Evolutionary conservation across 2,113 vertebrate species (phyloP).

Genomic region (Xiphias gladius): DNA sequence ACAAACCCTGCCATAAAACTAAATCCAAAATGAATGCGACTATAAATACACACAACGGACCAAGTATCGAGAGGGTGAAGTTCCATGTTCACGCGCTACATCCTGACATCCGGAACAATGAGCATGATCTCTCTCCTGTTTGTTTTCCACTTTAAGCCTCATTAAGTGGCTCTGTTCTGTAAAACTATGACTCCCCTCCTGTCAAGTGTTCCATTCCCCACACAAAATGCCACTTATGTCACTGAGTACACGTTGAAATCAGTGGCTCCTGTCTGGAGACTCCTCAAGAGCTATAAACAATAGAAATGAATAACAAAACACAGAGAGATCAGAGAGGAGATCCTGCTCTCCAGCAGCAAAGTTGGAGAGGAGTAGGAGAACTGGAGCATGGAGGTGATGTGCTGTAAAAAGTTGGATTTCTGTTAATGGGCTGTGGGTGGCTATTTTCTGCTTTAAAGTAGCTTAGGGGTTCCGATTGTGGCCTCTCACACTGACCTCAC

Average conservation of each 20-base stretch:
- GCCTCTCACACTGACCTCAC: constrained; percentile 63
- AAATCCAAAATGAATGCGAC: constrained; percentile 47
- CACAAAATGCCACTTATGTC: constrained; percentile 49
- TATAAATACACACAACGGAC: constrained; percentile 64
- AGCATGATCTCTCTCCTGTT: constrained; percentile 43
- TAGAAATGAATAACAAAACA: constrained; percentile 55
- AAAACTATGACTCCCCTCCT: constrained; percentile 38
- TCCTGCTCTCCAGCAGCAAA: constrained; percentile 16
- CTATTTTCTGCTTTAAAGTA: constrained; percentile 57
- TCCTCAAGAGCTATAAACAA: constrained; percentile 20
- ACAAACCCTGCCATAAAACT: constrained; percentile 50
- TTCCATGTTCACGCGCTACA: constrained; percentile 29
- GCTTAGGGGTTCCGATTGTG: constrained; percentile 51
- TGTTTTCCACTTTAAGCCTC: constrained; percentile 47
- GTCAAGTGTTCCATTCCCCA: constrained; percentile 51
- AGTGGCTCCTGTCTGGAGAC: constrained; percentile 23
- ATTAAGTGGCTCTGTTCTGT: constrained; percentile 36
- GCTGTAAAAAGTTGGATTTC: constrained; percentile 56
- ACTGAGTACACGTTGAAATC: constrained; percentile 38
- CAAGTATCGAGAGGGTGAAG: constrained; percentile 34
- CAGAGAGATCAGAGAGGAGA: constrained; percentile 18
- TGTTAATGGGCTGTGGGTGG: constrained; percentile 43
- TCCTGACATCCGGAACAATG: constrained; percentile 42
- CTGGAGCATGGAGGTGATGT: constrained; percentile 12
- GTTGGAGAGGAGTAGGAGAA: constrained; percentile 17